A percentile compares a stretch with the other conserved stretches of the same genome.
Evolutionary conservation across 2,113 vertebrate species (phyloP).

Genomic region (Hemibagrus wyckioides): DNA sequence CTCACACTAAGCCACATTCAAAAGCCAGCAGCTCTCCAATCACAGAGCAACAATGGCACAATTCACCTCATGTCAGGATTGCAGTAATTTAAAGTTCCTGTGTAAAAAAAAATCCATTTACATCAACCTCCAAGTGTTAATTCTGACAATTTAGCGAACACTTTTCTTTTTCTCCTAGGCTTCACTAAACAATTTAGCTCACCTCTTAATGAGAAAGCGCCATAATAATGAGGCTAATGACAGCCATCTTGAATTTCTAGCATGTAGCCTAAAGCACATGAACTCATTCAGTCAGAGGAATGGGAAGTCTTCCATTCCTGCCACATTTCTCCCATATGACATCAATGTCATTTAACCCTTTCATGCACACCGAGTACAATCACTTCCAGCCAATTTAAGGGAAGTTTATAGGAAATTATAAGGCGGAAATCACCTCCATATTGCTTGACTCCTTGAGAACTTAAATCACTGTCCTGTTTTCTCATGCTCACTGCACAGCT

Average conservation of each 20-base stretch:
- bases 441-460: neutral
- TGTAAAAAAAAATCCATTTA: neutral
- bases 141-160: neutral
- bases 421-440: neutral
- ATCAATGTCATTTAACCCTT: neutral
- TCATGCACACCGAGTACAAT: neutral
- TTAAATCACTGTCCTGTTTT: neutral
- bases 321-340: conserved; percentile 17
- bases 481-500: neutral
- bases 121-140: conserved; percentile 13
- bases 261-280: conserved; percentile 18
- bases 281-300: conserved; percentile 34
- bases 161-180: conserved; percentile 14
- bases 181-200: conserved; percentile 22
- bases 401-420: neutral
- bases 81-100: conserved; percentile 3
- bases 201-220: conserved; percentile 12
- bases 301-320: neutral
- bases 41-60: neutral
- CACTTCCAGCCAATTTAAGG: neutral
- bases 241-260: conserved; percentile 23
- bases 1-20: neutral
- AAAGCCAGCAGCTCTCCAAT: neutral
- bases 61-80: neutral
- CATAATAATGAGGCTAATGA: conserved; percentile 26